Conservation (phyloP, 1,140 invertebrate genomes). For the Plutomurus gul region DNA sequence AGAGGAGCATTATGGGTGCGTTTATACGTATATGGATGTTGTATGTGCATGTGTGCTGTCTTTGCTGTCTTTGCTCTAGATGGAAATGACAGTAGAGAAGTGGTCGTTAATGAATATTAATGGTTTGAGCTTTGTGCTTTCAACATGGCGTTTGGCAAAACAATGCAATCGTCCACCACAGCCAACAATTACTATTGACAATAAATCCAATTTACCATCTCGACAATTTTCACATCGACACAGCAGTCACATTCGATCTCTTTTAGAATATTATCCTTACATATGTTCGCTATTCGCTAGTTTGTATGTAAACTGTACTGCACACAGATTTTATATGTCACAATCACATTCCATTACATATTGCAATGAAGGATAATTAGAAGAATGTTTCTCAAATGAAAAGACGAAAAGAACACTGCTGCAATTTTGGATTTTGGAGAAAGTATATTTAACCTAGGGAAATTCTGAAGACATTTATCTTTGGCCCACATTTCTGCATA, state of each 20-base stretch:
- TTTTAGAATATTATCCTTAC: background rate
- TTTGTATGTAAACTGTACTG: background rate
- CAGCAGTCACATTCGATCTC: background rate
- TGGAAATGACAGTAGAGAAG: background rate
- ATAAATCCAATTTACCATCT: background rate
- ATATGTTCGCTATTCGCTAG: too few relatives aligned
- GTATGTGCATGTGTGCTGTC: background rate
- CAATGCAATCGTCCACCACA: background rate
- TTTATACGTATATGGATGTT: background rate
- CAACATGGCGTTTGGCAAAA: background rate
- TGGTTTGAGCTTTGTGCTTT: slow-evolving; percentile 4
- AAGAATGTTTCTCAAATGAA: too few relatives aligned
- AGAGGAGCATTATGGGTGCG: background rate
- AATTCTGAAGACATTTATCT: background rate
- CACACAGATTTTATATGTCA: background rate
- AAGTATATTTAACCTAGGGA: too few relatives aligned
- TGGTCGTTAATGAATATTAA: slow-evolving; percentile 24
- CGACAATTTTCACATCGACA: background rate
- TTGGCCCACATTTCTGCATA: too few relatives aligned
- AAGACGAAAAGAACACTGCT: too few relatives aligned
- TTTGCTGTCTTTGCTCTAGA: background rate
- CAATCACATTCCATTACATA: too few relatives aligned
- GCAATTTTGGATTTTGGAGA: too few relatives aligned
- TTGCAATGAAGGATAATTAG: too few relatives aligned
- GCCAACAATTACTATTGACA: background rate